Base-by-base conservation (phyloP, 2,888 invertebrate species). In the Eilema caniola region DNA sequence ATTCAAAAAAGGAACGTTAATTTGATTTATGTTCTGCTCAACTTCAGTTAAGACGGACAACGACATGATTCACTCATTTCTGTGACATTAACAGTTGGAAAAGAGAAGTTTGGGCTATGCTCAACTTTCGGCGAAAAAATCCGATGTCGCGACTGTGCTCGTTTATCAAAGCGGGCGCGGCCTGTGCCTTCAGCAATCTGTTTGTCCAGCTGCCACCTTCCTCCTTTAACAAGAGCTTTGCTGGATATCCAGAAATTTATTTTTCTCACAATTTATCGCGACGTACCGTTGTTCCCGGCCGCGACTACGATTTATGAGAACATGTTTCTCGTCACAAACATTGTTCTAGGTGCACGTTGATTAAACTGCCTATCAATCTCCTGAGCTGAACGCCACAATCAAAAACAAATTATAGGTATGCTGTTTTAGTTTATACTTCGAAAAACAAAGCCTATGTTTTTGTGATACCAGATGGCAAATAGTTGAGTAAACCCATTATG, bases 131-230 rank as follows among this genome's bases (percentile, higher is more conserved):
- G 47, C 62, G 69, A 75, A 78, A 74, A 88, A 85, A 90, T 89
- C 28, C 88, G 85, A 84, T 85, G 84, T 82, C 83, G 81, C 81
- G 86, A 85, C 84, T 84, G 74, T 81, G 88, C 87, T 90, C 91
- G 89, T 92, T 92, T 92, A 90, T 92, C 91, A 91, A 83, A 68
- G 73, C 77, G 78, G 74, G 72, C 74, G 76, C 80, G 82, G 83
- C 82, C 83, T 81, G 85, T 84, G 88, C 88, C 87, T 86, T 83
- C 80, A 85, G 87, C 91, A 88, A 92, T 91, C 92, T 93, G 91
- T 93, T 93, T 93, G 91, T 90, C 90, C 93, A 92, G 93, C 92
- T 93, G 93, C 90, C 90, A 89, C 90, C 89, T 89, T 89, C 84
- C 89, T 91, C 89, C 90, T 92, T 92, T 90, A 92, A 92, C 92